Base-by-base conservation (phyloP, 1,140 invertebrate species). In the Zaprionus ghesquierei region DNA sequence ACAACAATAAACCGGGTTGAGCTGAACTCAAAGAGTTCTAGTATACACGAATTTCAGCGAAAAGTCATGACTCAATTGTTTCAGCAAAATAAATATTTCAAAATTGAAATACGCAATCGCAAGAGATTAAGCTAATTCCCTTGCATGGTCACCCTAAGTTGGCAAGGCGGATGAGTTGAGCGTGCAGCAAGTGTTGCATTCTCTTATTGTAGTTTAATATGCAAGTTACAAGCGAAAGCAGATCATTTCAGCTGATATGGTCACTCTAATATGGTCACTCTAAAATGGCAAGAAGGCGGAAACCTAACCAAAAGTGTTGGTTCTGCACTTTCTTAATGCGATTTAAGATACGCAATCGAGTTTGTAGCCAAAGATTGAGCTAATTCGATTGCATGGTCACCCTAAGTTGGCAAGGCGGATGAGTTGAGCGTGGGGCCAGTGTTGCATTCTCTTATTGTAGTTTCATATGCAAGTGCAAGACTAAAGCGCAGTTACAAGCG, bases 41-140 rank as follows among this genome's bases (percentile, higher is more conserved):
- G 10, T 23, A n/a, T n/a, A 20, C 2, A 8, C 18, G 41, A 10
- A 35, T 62, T 50, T 12, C 20, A 22, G 9, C 3, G 18, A 22
- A 25, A 58, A 22, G 9, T 22, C 22, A 29, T 61, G 58, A 61
- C 58, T 61, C 44, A 50, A 61, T 15, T 29, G 41, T 46, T 46
- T 4, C 22, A 8, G 41, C 41, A 22, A 46, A 20, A 22, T n/a
- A n/a, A 20, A 46, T 12, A 46, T 22, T 22, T 46, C 18, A 46
- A n/a, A n/a, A 2, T 4, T 22, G 9, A 46, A 22, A 46, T 46
- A 22, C 41, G 12, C 9, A 22, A 22, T 46, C 41, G 9, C 41
- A 46, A 46, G 41, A 18, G 18, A 20, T 46, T 22, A 1, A 20
- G 18, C 12, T 12, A 9, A 46, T 46, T 46, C 18, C 8, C 9